Percentiles rank a stretch among this genome's conserved stretches.
Evolutionary conservation across 2,888 invertebrate genomes (phyloP).

Genomic region (Limenitis camilla): DNA sequence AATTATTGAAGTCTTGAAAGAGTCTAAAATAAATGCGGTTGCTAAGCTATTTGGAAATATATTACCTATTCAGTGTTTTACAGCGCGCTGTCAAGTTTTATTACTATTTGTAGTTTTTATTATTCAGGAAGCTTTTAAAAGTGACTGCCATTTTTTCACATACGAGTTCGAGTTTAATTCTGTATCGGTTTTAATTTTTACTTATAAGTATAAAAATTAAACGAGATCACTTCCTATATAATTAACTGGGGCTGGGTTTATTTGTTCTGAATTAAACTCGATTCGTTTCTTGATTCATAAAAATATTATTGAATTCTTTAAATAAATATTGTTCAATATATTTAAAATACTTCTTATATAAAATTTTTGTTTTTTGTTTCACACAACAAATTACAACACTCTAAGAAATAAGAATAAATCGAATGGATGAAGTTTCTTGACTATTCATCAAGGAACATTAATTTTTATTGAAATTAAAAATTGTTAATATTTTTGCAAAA

Average conservation of each 20-base stretch:
- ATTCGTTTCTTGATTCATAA: neutral
- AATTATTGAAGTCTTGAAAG: constrained; percentile 6
- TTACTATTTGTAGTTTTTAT: constrained; percentile 21
- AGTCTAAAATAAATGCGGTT: constrained; percentile 3
- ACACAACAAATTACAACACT: no score
- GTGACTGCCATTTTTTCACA: constrained; percentile 11
- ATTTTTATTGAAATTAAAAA: no score
- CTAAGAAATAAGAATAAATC: no score
- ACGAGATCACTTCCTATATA: constrained; percentile 17
- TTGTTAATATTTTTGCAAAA: no score
- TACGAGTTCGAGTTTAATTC: constrained; percentile 5
- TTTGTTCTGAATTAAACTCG: constrained; percentile 7
- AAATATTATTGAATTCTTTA: neutral
- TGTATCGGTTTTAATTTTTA: constrained; percentile 15
- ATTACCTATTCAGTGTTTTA: constrained; percentile 12
- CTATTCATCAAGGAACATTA: no score
- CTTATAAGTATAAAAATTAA: constrained; percentile 7
- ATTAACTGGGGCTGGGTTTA: constrained; percentile 12
- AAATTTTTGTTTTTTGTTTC: no score
- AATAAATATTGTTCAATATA: no score
- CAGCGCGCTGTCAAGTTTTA: constrained; percentile 13
- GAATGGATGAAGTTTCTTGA: no score
- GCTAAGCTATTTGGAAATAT: constrained; percentile 7
- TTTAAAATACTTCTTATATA: no score
- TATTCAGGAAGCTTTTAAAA: constrained; percentile 25